phyloP scores from a whole-genome alignment of 2,113 vertebrate species.

The Notarius lentiginosus region DNA sequence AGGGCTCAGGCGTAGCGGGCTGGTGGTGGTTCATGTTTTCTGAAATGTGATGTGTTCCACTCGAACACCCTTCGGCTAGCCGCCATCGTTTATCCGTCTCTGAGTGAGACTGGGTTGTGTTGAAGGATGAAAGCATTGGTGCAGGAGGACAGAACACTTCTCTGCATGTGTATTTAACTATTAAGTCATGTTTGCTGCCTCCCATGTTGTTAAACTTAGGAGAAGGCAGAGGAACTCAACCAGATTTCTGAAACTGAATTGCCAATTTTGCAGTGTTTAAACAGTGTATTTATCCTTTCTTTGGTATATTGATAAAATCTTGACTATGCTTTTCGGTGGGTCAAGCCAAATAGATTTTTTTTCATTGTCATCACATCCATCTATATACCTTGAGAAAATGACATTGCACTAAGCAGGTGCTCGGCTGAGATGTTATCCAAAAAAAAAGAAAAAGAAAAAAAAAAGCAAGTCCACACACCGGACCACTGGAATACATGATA shows the following conservation, averaged over 20 bases:
- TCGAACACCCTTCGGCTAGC: conserved; percentile 35
- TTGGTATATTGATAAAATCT: neutral
- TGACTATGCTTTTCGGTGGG: neutral
- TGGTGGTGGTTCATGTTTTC: conserved; percentile 27
- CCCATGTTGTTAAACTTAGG: neutral
- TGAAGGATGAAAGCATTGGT: conserved; percentile 42
- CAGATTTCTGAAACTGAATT: neutral
- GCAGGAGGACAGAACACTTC: neutral
- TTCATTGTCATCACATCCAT: neutral
- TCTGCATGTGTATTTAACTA: neutral
- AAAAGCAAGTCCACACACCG: neutral
- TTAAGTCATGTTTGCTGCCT: conserved; percentile 10
- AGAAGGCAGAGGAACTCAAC: neutral
- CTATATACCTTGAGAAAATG: neutral
- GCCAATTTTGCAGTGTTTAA: conserved; percentile 17
- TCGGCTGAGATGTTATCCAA: neutral
- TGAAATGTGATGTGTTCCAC: conserved; percentile 48
- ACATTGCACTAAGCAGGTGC: neutral
- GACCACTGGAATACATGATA: neutral
- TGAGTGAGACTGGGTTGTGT: conserved; percentile 17
- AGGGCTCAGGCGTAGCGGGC: conserved; percentile 15
- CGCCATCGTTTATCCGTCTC: conserved; percentile 36
- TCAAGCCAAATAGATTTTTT: conserved; percentile 9
- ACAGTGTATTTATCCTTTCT: neutral
- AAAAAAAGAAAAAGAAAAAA: neutral